Evolutionary conservation across 1,140 invertebrate genomes (phyloP).

Genomic region (Branchinecta lynchi): DNA sequence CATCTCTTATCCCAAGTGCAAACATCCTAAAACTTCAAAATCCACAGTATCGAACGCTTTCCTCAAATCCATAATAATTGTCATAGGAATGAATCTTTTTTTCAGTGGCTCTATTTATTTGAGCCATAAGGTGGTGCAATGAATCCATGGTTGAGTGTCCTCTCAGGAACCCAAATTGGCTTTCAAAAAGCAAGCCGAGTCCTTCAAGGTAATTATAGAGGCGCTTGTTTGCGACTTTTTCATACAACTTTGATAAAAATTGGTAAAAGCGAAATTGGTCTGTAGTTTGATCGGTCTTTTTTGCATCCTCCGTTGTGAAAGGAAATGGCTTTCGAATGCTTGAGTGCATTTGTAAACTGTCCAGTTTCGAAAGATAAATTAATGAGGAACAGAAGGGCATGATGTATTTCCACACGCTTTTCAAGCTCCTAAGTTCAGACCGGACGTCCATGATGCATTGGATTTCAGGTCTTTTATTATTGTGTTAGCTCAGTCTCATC

Average conservation of each 20-base stretch:
- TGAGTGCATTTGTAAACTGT: neutral
- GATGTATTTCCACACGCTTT: neutral
- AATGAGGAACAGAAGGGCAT: conserved; percentile 6
- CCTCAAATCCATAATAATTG: conserved; percentile 6
- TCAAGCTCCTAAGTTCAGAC: conserved; percentile 9
- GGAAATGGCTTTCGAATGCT: neutral
- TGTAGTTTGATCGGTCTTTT: conserved; percentile 6
- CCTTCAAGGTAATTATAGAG: conserved; percentile 4
- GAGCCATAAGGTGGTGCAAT: neutral
- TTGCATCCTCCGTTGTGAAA: conserved; percentile 5
- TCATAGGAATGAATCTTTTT: conserved; percentile 2
- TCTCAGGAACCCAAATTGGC: conserved; percentile 4
- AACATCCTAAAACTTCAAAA: conserved; percentile 10
- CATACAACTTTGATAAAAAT: conserved; percentile 10
- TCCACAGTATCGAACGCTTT: neutral
- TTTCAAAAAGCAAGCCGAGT: conserved; percentile 1
- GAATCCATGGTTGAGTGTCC: neutral
- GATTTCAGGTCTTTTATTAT: conserved; percentile 6
- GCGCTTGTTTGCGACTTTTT: conserved; percentile 5
- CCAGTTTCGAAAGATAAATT: conserved; percentile 6
- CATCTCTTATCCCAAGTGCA: neutral
- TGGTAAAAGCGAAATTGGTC: conserved; percentile 5
- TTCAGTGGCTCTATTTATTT: neutral
- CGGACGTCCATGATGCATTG: neutral
- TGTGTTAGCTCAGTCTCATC: conserved; percentile 1